Base-by-base conservation (phyloP, 2,888 invertebrate species). In the Pachliopta kotzebuea region DNA sequence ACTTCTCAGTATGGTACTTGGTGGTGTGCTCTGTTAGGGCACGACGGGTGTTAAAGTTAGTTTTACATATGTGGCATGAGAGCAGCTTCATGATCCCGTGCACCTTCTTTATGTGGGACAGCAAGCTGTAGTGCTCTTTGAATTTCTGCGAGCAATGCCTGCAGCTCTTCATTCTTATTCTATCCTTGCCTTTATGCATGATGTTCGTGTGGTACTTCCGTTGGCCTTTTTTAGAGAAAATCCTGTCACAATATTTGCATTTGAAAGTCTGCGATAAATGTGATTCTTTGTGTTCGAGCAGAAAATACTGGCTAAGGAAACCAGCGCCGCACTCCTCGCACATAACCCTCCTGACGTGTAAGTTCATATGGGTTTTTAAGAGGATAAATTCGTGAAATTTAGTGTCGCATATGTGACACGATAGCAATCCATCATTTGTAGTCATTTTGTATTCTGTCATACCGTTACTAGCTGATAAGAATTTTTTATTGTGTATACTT, bases 121-220 rank as follows among this genome's bases (percentile, higher is more conserved):
- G 74, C 68, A 83, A 83, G 11, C 76, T 77, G 62, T 84, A 82
- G 70, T 85, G 77, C 54, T 85, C 84, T 66, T 76, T 82, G 50
- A 86, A 86, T 0, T 73, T 77, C 62, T 77, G 66, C 0, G 71
- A 29, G 61, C 86, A 86, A 24, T 76, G 72, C 0, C 77, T 72
- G 62, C 86, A 86, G 57, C 79, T 80, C 53, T 80, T 80, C 1
- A 64, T 62, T 31, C 70, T 79, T 0, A 72, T 73, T 23, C 78
- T 71, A 2, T 73, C 71, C 59, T 75, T 80, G 0, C 80, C 78
- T 68, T 77, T 77, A 20, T 86, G 90, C 2, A 84, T 74, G 4
- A 82, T 83, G 60, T 84, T 80, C 6, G 79, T 84, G 54, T 92
- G 92, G 37, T 90, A 86, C 62, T 84, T 86, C 23, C 89, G 67